These are phyloP conservation scores for Nasonovia ribisnigri DNA, from an alignment of 2,888 invertebrate species.

Conservation along the genomic window DNA sequence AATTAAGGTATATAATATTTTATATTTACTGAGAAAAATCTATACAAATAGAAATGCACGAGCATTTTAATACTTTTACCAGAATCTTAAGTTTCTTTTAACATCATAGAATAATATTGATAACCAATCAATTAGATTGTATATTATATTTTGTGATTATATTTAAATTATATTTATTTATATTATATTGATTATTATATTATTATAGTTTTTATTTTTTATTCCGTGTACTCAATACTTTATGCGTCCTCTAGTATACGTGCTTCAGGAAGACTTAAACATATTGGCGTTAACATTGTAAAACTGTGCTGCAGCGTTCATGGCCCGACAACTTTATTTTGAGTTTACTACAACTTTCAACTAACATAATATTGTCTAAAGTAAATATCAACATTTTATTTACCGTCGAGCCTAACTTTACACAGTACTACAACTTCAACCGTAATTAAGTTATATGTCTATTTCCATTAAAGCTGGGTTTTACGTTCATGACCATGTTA, in stretches of 20 bases:
- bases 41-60: no score
- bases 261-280: neutral
- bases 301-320: neutral
- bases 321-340: neutral
- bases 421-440: neutral
- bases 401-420: neutral
- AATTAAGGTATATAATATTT: no score
- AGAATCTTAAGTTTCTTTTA: no score
- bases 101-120: no score
- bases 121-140: no score
- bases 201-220: no score
- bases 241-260: no score
- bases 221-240: no score
- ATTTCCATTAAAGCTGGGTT: neutral
- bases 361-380: neutral
- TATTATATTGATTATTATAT: no score
- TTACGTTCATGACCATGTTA: neutral
- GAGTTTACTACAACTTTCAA: neutral
- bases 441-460: neutral
- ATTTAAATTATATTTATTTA: neutral
- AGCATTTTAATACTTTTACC: no score
- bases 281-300: neutral
- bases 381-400: neutral
- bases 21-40: no score
- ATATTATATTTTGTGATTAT: no score